Percentiles rank a stretch among this genome's conserved stretches.
These are phyloP conservation scores for Protaetia brevitarsis DNA, from an alignment of 1,140 invertebrate genomes.

Conservation along the genomic window DNA sequence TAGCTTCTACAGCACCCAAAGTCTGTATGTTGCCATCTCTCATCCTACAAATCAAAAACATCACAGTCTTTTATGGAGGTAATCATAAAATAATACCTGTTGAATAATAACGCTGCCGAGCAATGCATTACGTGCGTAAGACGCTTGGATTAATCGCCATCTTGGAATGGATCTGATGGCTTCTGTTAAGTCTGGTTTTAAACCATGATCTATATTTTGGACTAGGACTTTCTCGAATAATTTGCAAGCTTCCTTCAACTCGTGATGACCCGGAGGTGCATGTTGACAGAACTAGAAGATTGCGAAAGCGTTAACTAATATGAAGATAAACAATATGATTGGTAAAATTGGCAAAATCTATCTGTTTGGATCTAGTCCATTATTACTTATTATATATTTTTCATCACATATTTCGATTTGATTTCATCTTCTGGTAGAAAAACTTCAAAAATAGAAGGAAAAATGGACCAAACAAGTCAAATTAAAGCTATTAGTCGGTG, in stretches of 20 bases:
- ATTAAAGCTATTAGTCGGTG: no score
- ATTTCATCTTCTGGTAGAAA: no score
- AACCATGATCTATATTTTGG: conserved; percentile 94
- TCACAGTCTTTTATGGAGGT: conserved; percentile 2
- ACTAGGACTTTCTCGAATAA: conserved; percentile 97
- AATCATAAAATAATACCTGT: conserved; percentile 59
- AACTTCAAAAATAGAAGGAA: no score
- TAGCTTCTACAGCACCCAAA: conserved; percentile 88
- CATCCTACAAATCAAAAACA: conserved; percentile 51
- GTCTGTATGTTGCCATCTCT: conserved; percentile 77
- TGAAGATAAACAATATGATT: background rate
- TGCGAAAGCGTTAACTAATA: background rate
- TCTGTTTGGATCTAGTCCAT: no score
- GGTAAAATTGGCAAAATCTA: background rate
- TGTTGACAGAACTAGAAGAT: conserved; percentile 81
- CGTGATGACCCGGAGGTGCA: conserved; percentile 78
- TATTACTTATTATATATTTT: no score
- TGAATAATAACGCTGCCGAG: conserved; percentile 78
- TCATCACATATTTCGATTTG: no score
- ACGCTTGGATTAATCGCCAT: conserved; percentile 87
- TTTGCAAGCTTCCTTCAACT: conserved; percentile 80
- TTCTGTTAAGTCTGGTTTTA: conserved; percentile 88
- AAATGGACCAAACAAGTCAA: no score
- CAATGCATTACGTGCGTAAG: conserved; percentile 94
- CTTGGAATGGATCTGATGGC: conserved; percentile 86